Percentiles rank a stretch among this genome's conserved stretches.
Evolutionary conservation across 2,113 vertebrate species (phyloP).

Genomic region (Halcyon malimbica): DNA sequence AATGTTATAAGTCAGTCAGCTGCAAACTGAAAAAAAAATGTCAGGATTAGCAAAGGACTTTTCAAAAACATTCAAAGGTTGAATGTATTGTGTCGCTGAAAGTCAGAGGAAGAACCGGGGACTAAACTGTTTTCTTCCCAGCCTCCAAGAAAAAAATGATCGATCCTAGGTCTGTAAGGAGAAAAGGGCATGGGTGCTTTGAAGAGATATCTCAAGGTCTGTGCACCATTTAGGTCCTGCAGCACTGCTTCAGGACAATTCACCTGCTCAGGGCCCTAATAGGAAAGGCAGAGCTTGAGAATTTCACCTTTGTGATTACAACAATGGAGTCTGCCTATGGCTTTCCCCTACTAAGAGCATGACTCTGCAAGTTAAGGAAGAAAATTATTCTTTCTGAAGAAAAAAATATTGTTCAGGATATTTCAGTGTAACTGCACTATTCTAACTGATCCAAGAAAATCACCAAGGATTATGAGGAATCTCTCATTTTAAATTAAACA

Average conservation of each 20-base stretch:
- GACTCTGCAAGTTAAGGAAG: neutral
- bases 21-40: neutral
- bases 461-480: neutral
- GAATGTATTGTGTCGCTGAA: neutral
- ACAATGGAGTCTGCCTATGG: neutral
- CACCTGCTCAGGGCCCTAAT: neutral
- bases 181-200: neutral
- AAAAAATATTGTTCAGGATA: neutral
- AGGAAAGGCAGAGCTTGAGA: neutral
- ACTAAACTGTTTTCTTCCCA: neutral
- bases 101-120: neutral
- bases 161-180: neutral
- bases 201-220: neutral
- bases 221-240: neutral
- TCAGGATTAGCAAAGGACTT: neutral
- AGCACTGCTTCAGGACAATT: neutral
- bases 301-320: neutral
- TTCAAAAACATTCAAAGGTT: neutral
- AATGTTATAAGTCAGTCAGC: constrained; percentile 2
- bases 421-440: neutral
- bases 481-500: neutral
- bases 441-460: neutral
- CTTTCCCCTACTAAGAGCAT: neutral
- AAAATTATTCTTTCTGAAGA: neutral
- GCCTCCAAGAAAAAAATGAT: neutral